Percentiles rank a stretch among this genome's conserved stretches.
Evolutionary conservation across 2,113 vertebrate species (phyloP).

Genomic region (Oenanthe melanoleuca): DNA sequence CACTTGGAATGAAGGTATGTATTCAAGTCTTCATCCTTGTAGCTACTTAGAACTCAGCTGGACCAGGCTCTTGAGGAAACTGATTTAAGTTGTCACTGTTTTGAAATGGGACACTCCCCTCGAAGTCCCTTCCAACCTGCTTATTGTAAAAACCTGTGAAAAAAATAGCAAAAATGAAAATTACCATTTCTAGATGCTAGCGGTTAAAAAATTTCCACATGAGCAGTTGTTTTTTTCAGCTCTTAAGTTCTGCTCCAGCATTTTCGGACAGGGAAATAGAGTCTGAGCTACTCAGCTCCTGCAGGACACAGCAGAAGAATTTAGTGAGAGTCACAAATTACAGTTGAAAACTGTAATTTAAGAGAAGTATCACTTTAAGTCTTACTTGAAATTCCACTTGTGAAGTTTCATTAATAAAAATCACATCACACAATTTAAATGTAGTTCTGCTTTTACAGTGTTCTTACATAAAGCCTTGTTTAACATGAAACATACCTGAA

Average conservation of each 20-base stretch:
- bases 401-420: background rate
- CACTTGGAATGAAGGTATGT: background rate
- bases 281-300: background rate
- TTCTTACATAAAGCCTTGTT: background rate
- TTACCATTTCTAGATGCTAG: background rate
- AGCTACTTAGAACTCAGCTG: background rate
- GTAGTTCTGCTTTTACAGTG: background rate
- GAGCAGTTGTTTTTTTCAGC: background rate
- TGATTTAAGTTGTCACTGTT: background rate
- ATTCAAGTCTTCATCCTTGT: background rate
- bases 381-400: background rate
- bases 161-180: background rate
- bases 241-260: background rate
- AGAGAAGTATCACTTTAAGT: background rate
- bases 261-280: background rate
- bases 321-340: background rate
- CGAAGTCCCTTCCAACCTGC: background rate
- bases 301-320: background rate
- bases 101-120: background rate
- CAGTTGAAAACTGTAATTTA: background rate
- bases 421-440: background rate
- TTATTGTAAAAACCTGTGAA: background rate
- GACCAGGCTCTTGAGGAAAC: background rate
- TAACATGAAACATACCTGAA: conserved; percentile 11
- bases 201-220: background rate